Evolutionary conservation across 1,140 invertebrate species (phyloP), one percentile per base, ranked within the genome.

Genomic region (Penaeus vannamei): DNA sequence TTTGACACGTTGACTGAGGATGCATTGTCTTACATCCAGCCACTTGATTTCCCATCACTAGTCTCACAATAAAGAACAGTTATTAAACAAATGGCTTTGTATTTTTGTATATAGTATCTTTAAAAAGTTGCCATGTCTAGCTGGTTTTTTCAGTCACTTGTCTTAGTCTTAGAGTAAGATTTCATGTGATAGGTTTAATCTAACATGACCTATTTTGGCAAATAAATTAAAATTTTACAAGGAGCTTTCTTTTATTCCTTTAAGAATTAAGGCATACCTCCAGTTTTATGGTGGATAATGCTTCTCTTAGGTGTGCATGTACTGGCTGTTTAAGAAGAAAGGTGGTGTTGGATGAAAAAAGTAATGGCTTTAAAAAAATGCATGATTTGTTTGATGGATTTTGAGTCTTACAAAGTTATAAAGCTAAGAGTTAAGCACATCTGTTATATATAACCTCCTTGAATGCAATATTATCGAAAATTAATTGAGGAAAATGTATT

Each of bases 101-200:
- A 81, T 81, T 81, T 81, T 81, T 81, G 79, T 81, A 81, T 59
- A 81, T 81, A 81, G 79, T 81, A 81, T 46, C n/a, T 17, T 81
- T 81, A 81, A 81, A 59, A 81, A 81, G 46, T 81, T 81, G 79
- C 79, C 79, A 81, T 81, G 46, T 81, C 60, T 59, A 81, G 29
- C 79, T 81, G 46, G 79, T 46, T 81, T 81, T 80, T 81, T 36
- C 79, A 81, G 79, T 81, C 79, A 81, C 79, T 81, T 81, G 79
- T 81, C 79, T 81, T 81, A 81, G 79, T 81, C 79, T 29, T 81
- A 81, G 79, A 59, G 53, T 81, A 81, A 81, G 79, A 59, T 81
- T 81, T 26, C 79, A 81, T 81, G 79, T 81, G 79, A 81, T 81
- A 81, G 79, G 79, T 81, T 81, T 81, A 81, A 81, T 81, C 60